Evolutionary conservation across 2,113 vertebrate species (phyloP), one percentile per base, ranked within the genome.

Genomic region (Aphyosemion australe): DNA sequence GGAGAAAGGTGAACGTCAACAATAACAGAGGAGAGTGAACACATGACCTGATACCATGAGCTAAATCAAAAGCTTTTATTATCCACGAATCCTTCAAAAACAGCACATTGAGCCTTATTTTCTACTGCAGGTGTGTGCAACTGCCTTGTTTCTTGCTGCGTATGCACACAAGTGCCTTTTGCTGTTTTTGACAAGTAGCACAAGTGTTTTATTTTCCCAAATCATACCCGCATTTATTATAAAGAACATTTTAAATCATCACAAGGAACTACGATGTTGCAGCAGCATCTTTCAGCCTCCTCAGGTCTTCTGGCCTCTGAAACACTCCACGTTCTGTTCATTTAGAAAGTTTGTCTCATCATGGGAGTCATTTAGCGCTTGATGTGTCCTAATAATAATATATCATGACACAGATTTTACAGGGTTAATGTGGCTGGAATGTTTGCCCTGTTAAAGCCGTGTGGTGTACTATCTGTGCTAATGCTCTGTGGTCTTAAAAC

Each of bases 141-240:
- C 39, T 53, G 64, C 13, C 76, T 61, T 6, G 19, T 57, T 50
- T 58, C 12, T 45, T 72, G 56, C 58, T 54, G 26, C 19, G 61
- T 49, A 52, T 51, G 13, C 37, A 62, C 41, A 65, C 4, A 62
- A 61, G 83, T 84, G 83, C 84, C 79, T 80, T 58, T 65, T 53
- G 31, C 60, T 72, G 71, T 62, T 61, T 64, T 61, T 26, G 26
- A 26, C 26, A 26, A 26, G 26, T 26, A 26, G 26, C 15, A 8
- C 78, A 84, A 77, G 71, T 83, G 64, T 56, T 52, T 19, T 31
- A 20, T 48, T 18, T 14, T 42, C 49, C 37, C 52, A 6, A 19
- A 62, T 56, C 45, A 51, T 46, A 59, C 80, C 76, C 69, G 72
- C 57, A 62, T 14, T 58, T 50, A 12, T 58, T 59, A 18, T 48